Evolutionary conservation across 1,140 invertebrate species (phyloP), one percentile per base, ranked within the genome.

Genomic region (Brachionus calyciflorus): DNA sequence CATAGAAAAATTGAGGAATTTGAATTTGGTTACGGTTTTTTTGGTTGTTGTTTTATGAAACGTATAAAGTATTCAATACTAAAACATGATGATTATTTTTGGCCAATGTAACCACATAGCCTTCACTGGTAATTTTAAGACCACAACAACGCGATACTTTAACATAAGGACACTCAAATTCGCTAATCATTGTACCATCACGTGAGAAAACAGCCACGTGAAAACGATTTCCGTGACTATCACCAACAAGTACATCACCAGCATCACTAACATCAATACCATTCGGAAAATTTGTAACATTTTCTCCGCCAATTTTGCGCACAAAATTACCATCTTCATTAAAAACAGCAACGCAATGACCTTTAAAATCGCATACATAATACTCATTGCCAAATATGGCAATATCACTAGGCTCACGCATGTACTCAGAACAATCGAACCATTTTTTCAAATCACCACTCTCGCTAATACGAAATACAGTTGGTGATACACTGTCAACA

Each of bases 31-130:
- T n/a, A n/a, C n/a, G n/a, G n/a, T n/a, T n/a, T n/a, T n/a, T n/a
- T n/a, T n/a, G n/a, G 4, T n/a, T 6, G 3, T 14, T 12, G 14
- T 41, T 24, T 48, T 63, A 65, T 30, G 57, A 48, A 10, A 63
- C 41, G 46, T 63, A 77, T 30, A 77, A 24, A 33, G 55, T 77
- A 41, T 77, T 65, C n/a, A 98, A 88, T 81, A 97, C 91, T 83
- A 97, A 89, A 80, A 97, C 93, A 86, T 96, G 93, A 87, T 97
- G 94, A 88, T 97, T 97, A 88, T 96, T 97, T 88, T 97, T 96
- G 81, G 94, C 94, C 84, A 98, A 87, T 68, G 94, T 98, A 79
- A 98, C 93, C 78, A 98, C 91, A 86, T 94, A 94, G 70, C 94
- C 94, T 87, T 96, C 93, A 4, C 91, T 92, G 49, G 94, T 96